Evolutionary conservation across 2,797 vertebrate species (phyloP), one percentile per base, ranked within the genome.

Genomic region (Corythornis leucogaster): DNA sequence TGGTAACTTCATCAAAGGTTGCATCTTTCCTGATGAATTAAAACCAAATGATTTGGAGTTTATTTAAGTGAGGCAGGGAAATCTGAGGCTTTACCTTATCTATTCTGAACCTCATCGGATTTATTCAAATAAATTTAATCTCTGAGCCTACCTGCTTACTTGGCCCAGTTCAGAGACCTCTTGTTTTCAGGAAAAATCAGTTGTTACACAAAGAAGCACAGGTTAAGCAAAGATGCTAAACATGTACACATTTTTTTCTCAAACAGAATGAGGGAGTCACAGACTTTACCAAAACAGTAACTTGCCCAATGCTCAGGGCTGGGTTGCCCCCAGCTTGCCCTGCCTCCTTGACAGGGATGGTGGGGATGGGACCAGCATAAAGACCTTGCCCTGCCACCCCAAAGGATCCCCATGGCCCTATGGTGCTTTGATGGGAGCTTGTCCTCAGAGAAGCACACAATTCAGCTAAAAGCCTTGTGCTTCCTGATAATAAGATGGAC

Each of bases 381-480:
- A 50, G 6, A 15, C 22, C 9, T 21, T 63, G 40, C 43, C 24
- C 19, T 31, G 19, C 7, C 1, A 2, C 30, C 6, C 18, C 4
- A 2, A 7, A 20, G 43, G 7, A 63, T 2, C 24, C 8, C 13
- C 9, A 6, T 1, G 9, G 33, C 12, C 19, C 42, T 1, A 0
- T 1, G 8, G 10, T 43, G 26, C 8, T 16, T 42, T 42, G 24
- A n/a, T 31, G 43, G 30, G 53, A 55, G 53, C 13, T 64, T 18
- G 42, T 21, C 26, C 59, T 83, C 68, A 82, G 64, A 74, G 58
- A 14, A 61, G 35, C 22, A 50, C 0, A 2, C 8, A 1, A 1
- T 15, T 64, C 59, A n/a, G 15, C 21, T 46, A 30, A 74, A 76
- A 80, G 53, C 64, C 48, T 5, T 15, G 55, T 18, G 22, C 22